Conservation (phyloP, 2,113 vertebrate species). For the Pampusana beccarii region DNA sequence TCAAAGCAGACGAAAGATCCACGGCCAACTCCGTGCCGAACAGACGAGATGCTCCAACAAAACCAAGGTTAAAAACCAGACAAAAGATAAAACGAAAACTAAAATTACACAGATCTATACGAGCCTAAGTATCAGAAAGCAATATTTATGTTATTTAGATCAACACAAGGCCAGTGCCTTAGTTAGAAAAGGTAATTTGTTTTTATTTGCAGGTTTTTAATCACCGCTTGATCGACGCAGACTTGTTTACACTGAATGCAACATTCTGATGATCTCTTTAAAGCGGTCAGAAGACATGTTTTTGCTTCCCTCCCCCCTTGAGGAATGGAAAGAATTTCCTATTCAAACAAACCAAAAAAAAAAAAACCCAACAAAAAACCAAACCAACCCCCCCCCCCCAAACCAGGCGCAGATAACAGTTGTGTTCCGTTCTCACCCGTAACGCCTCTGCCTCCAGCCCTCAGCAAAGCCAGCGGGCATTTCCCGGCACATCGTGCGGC, state of each 20-base stretch:
- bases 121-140: neutral
- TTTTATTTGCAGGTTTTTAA: neutral
- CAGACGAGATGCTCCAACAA: neutral
- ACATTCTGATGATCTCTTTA: slow-evolving; percentile 31
- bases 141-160: slow-evolving; percentile 5
- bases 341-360: slow-evolving; percentile 70
- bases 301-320: slow-evolving; percentile 42
- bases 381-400: too few relatives aligned
- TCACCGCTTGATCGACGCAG: neutral
- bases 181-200: slow-evolving; percentile 4
- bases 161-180: slow-evolving; percentile 1
- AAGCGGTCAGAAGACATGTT: slow-evolving; percentile 63
- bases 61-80: neutral
- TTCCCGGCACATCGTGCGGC: slow-evolving; percentile 75
- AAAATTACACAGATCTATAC: neutral
- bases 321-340: slow-evolving; percentile 75
- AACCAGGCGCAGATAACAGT: slow-evolving; percentile 72
- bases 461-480: slow-evolving; percentile 68
- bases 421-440: slow-evolving; percentile 79
- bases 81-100: neutral
- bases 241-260: slow-evolving; percentile 18
- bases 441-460: slow-evolving; percentile 76
- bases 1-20: neutral
- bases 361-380: neutral
- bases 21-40: neutral